phyloP scores from a whole-genome alignment of 2,888 invertebrate genomes.

The Cephus runcator region DNA sequence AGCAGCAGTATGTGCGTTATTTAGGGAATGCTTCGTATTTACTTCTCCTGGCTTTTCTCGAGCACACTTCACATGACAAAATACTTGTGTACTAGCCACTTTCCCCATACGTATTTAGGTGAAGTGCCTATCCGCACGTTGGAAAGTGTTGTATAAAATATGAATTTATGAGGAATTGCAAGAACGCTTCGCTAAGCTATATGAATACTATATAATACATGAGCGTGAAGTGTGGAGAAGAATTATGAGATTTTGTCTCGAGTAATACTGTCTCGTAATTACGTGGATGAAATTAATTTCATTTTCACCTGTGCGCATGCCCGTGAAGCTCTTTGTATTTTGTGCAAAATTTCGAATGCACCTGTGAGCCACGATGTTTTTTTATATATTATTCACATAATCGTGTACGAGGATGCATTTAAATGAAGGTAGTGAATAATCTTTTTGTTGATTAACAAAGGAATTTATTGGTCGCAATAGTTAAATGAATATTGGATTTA shows the following conservation, averaged over 20 bases:
- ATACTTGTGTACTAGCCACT: background rate
- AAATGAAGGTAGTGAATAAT: too few relatives aligned
- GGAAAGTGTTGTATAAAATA: background rate
- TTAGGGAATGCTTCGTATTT: background rate
- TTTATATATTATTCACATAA: too few relatives aligned
- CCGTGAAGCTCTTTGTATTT: background rate
- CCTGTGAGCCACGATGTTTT: too few relatives aligned
- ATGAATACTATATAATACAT: background rate
- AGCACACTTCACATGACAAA: background rate
- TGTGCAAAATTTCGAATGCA: background rate
- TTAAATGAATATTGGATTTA: too few relatives aligned
- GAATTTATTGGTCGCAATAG: too few relatives aligned
- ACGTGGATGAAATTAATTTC: background rate
- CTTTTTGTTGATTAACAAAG: too few relatives aligned
- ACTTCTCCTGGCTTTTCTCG: background rate
- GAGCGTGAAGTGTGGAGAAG: background rate
- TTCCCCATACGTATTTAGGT: background rate
- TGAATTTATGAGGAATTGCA: conserved; percentile 11
- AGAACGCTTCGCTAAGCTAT: conserved; percentile 10
- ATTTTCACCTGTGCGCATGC: background rate
- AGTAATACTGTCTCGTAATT: background rate
- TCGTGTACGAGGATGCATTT: too few relatives aligned
- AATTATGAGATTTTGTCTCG: conserved; percentile 1
- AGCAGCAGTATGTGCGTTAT: background rate
- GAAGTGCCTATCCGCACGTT: background rate